Percentiles rank a stretch among this genome's conserved stretches.
Conservation (phyloP, 2,888 invertebrate genomes). For the Thymelicus sylvestris region DNA sequence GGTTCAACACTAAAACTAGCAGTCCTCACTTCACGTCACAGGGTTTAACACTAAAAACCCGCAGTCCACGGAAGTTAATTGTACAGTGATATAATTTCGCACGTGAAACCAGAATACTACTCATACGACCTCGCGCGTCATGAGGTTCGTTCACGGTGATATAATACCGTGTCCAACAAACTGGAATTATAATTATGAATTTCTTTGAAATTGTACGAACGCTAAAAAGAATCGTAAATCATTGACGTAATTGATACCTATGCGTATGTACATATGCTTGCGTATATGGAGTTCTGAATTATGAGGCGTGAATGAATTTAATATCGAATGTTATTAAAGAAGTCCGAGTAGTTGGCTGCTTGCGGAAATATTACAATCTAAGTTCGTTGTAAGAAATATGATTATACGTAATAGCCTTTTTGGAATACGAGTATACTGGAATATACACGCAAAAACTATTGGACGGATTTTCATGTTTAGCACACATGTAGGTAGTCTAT, state of each 20-base stretch:
- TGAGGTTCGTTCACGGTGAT: conserved; percentile 42
- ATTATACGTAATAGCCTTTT: too few relatives aligned
- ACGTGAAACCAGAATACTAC: conserved; percentile 40
- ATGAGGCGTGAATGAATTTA: too few relatives aligned
- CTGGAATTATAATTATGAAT: conserved; percentile 19
- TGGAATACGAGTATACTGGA: too few relatives aligned
- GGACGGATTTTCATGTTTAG: too few relatives aligned
- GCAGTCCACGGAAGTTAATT: conserved; percentile 41
- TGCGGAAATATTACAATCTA: too few relatives aligned
- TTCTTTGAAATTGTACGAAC: conserved; percentile 4
- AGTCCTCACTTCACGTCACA: conserved; percentile 17
- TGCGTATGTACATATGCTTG: too few relatives aligned
- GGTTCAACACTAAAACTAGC: background rate
- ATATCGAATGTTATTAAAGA: too few relatives aligned
- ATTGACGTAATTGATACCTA: conserved; percentile 20
- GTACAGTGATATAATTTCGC: conserved; percentile 41
- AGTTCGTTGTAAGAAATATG: too few relatives aligned
- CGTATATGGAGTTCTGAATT: too few relatives aligned
- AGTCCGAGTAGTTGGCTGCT: too few relatives aligned
- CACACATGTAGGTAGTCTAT: too few relatives aligned
- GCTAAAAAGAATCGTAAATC: background rate
- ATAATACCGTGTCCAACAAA: conserved; percentile 16
- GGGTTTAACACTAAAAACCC: conserved; percentile 1
- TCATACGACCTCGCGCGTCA: conserved; percentile 45
- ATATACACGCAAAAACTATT: too few relatives aligned